Evolutionary conservation across 1,140 invertebrate species (phyloP), one percentile per base, ranked within the genome.

Genomic region (Tribolium madens): DNA sequence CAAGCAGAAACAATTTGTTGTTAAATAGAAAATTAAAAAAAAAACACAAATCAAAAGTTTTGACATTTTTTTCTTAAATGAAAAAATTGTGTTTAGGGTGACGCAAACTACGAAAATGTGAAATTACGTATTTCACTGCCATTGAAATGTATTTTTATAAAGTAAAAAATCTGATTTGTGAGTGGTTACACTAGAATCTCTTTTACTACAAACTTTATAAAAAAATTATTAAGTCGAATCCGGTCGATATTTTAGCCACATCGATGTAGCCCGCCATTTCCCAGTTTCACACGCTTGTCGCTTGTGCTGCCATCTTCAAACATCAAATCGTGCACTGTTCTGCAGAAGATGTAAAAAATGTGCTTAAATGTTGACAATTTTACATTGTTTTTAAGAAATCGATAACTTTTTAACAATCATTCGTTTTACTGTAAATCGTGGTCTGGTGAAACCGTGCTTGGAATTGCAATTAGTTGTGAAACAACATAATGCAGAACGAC

Each of bases 351-450:
- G 36, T 7, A 42, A 42, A 42, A 42, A 42, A 64, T 64, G 57
- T 64, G 21, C 57, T 33, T 33, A 33, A 64, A 64, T 64, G 21
- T 60, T 60, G 53, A 60, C 53, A 60, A 60, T 60, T 31, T 60
- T 1, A n/a, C 53, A 26, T 21, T 60, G 53, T 60, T 60, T 60
- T 26, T 18, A 60, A 9, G 5, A 21, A 33, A 33, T 33, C 9
- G 36, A 13, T 4, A 13, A 9, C 4, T 10, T 33, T 6, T n/a
- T 1, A 12, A n/a, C 7, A 57, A 9, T 21, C 21, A 21, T 10
- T 18, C 21, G 15, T 10, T 64, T 13, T 1, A 13, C 7, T 9
- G 26, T 64, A 33, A 64, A 26, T 64, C 12, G 21, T 64, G 26
- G 31, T 36, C 7, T 33, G 1, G 26, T 13, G 13, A n/a, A 64